A percentile compares a stretch with the other conserved stretches of the same genome.
These are phyloP conservation scores for Hipposideros armiger DNA, from an alignment of 2,113 vertebrate species.

Conservation along the genomic window DNA sequence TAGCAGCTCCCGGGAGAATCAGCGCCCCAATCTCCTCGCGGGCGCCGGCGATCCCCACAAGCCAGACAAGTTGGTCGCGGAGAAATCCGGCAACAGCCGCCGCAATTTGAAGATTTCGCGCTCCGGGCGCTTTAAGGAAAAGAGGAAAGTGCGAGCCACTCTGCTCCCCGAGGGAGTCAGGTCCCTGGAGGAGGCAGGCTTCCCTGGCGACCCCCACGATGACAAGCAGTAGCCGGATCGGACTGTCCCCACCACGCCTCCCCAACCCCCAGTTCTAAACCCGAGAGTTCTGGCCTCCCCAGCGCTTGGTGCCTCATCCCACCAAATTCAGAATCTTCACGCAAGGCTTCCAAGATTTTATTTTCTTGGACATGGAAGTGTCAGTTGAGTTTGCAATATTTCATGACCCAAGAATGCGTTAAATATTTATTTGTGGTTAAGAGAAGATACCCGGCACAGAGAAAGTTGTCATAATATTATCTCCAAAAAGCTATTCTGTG, in stretches of 20 bases:
- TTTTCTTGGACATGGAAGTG: slow-evolving; percentile 22
- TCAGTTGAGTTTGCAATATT: slow-evolving; percentile 34
- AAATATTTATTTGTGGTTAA: slow-evolving; percentile 66
- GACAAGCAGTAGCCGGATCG: slow-evolving; percentile 72
- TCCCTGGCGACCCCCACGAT: background rate
- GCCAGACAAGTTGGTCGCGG: slow-evolving; percentile 53
- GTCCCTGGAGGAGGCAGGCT: slow-evolving; percentile 86
- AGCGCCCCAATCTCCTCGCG: slow-evolving; percentile 67
- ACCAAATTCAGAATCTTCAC: background rate
- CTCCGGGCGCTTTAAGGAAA: slow-evolving; percentile 96
- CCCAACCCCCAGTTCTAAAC: background rate
- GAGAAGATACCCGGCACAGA: background rate
- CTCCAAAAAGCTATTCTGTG: background rate
- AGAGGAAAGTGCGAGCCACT: slow-evolving; percentile 89
- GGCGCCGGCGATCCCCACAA: slow-evolving; percentile 86
- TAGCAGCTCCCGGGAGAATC: slow-evolving; percentile 78
- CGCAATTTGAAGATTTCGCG: slow-evolving; percentile 95
- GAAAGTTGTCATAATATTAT: background rate
- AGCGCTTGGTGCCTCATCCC: background rate
- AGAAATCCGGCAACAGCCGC: slow-evolving; percentile 84
- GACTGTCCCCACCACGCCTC: background rate
- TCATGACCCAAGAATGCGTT: slow-evolving; percentile 45
- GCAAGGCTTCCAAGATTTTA: background rate
- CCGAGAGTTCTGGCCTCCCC: background rate
- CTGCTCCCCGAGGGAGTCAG: slow-evolving; percentile 89